Evolutionary conservation across 2,113 vertebrate genomes (phyloP).

Genomic region (Cynocephalus volans): DNA sequence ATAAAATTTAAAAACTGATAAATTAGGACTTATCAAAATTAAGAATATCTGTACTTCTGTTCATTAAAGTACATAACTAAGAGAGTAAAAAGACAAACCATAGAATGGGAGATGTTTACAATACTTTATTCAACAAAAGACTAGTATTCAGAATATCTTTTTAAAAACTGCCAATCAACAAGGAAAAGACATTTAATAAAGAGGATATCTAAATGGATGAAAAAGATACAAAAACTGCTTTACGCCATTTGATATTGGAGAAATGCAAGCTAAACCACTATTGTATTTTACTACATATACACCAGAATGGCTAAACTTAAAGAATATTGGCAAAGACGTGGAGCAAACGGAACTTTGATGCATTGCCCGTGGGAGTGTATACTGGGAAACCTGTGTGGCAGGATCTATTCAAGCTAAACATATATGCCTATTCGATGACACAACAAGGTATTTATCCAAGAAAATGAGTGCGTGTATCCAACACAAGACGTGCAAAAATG

Average conservation of each 20-base stretch:
- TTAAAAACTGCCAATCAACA: neutral
- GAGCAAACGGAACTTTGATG: neutral
- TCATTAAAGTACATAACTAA: neutral
- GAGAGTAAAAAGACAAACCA: conserved; percentile 1
- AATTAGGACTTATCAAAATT: neutral
- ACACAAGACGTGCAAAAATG: neutral
- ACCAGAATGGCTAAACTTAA: neutral
- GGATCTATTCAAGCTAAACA: neutral
- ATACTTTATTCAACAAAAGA: neutral
- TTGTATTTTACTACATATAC: neutral
- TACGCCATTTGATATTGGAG: neutral
- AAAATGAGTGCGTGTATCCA: neutral
- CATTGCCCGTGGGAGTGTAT: neutral
- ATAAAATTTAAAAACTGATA: neutral
- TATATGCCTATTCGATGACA: neutral
- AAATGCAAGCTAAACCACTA: conserved; percentile 49
- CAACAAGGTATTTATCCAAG: neutral
- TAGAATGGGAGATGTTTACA: neutral
- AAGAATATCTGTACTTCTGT: neutral
- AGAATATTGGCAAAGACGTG: neutral
- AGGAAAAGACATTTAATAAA: neutral
- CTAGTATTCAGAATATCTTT: neutral
- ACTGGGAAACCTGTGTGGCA: neutral
- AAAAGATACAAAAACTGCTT: neutral
- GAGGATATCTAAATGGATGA: neutral